Percentiles rank a stretch among this genome's conserved stretches.
Conservation (phyloP, 2,113 vertebrate species). For the Saimiri boliviensis region DNA sequence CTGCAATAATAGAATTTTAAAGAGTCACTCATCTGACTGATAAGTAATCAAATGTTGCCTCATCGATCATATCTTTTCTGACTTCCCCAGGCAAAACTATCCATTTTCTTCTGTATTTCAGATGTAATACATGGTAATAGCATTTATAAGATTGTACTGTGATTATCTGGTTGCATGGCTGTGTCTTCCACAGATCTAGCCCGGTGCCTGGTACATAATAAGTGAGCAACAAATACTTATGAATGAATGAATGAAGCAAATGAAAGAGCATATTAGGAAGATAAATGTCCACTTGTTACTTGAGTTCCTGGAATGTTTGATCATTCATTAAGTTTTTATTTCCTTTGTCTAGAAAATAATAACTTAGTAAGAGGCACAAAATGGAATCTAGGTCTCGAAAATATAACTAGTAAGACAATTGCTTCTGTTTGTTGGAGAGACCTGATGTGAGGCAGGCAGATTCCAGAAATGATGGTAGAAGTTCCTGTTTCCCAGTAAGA, state of each 20-base stretch:
- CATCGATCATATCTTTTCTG: neutral
- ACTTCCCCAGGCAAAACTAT: neutral
- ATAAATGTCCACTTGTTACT: neutral
- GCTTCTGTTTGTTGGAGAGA: neutral
- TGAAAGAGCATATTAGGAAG: neutral
- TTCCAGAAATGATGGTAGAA: neutral
- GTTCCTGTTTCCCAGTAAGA: neutral
- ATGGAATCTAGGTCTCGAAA: neutral
- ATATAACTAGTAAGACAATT: neutral
- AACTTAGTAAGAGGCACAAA: neutral
- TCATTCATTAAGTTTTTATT: neutral
- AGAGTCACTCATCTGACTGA: neutral
- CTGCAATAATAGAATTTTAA: neutral
- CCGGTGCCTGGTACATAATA: neutral
- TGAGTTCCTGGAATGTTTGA: neutral
- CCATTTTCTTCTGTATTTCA: neutral
- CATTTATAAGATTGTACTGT: neutral
- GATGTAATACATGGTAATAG: neutral
- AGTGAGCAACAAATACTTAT: neutral
- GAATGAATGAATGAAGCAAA: constrained; percentile 29
- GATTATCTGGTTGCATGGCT: neutral
- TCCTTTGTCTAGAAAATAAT: neutral
- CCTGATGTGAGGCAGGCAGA: neutral
- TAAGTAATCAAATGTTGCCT: neutral
- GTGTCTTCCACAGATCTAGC: neutral